Conservation (phyloP, 2,797 vertebrate genomes). For the Artibeus lituratus region DNA sequence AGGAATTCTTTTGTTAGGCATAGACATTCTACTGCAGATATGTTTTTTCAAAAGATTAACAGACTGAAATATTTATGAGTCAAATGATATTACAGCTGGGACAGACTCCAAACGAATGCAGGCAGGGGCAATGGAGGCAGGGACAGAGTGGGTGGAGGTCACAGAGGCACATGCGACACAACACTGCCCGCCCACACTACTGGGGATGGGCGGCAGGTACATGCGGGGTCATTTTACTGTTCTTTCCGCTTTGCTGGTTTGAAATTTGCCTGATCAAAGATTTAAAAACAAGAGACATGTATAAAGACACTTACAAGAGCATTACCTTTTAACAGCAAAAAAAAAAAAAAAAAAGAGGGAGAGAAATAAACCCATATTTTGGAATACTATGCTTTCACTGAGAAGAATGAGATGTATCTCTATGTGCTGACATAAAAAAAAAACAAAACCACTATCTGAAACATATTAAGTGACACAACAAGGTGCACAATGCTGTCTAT, state of each 20-base stretch:
- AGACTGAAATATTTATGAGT: neutral
- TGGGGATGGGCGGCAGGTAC: neutral
- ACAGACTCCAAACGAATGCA: neutral
- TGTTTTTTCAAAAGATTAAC: neutral
- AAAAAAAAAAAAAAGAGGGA: neutral
- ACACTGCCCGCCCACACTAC: neutral
- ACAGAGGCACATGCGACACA: neutral
- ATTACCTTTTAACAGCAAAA: constrained; percentile 16
- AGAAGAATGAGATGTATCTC: neutral
- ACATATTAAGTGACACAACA: neutral
- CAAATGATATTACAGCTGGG: neutral
- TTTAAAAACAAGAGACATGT: neutral
- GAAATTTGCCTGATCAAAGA: constrained; percentile 8
- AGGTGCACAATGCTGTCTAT: neutral
- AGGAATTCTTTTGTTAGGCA: neutral
- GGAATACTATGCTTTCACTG: neutral
- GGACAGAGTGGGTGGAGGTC: neutral
- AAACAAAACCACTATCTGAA: neutral
- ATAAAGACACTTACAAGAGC: neutral
- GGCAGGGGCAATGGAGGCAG: too few relatives aligned
- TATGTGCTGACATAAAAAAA: neutral
- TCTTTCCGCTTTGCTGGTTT: neutral
- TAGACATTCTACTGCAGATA: neutral
- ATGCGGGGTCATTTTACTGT: neutral
- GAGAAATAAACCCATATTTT: neutral